Conservation (phyloP, 1,140 invertebrate species). For the Delia radicum region DNA sequence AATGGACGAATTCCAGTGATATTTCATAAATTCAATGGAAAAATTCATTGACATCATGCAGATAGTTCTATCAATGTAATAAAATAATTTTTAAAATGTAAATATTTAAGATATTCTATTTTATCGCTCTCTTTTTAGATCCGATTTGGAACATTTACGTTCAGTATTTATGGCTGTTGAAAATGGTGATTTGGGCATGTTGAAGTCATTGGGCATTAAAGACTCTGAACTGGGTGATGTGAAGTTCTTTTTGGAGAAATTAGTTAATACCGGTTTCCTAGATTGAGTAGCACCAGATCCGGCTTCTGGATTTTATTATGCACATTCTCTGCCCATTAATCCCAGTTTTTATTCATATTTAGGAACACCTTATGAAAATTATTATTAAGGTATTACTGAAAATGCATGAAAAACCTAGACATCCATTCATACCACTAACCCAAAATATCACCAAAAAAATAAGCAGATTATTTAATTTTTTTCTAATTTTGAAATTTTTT, state of each 20-base stretch:
- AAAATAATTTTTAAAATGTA: too few relatives aligned
- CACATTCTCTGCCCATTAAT: slow-evolving; percentile 63
- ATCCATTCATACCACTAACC: slow-evolving; percentile 22
- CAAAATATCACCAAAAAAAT: slow-evolving; percentile 20
- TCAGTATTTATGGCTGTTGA: slow-evolving; percentile 96
- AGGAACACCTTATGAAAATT: slow-evolving; percentile 49
- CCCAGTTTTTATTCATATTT: slow-evolving; percentile 65
- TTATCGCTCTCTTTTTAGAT: slow-evolving; percentile 61
- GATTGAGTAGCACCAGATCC: slow-evolving; percentile 78
- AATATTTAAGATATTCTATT: too few relatives aligned
- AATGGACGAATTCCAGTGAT: too few relatives aligned
- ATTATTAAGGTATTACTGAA: slow-evolving; percentile 39
- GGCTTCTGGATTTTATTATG: slow-evolving; percentile 65
- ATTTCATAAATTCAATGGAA: too few relatives aligned
- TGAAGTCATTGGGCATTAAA: slow-evolving; percentile 91
- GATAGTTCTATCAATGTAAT: too few relatives aligned
- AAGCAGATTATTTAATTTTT: too few relatives aligned
- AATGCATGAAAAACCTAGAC: slow-evolving; percentile 15
- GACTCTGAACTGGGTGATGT: slow-evolving; percentile 95
- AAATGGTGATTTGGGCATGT: slow-evolving; percentile 89
- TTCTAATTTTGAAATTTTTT: too few relatives aligned
- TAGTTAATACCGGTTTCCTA: slow-evolving; percentile 94
- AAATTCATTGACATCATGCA: too few relatives aligned
- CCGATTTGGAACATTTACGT: slow-evolving; percentile 87
- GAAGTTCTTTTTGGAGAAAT: slow-evolving; percentile 95